phyloP scores from a whole-genome alignment of 53 echinoderm and acorn worm species.

The Holothuria scabra region DNA sequence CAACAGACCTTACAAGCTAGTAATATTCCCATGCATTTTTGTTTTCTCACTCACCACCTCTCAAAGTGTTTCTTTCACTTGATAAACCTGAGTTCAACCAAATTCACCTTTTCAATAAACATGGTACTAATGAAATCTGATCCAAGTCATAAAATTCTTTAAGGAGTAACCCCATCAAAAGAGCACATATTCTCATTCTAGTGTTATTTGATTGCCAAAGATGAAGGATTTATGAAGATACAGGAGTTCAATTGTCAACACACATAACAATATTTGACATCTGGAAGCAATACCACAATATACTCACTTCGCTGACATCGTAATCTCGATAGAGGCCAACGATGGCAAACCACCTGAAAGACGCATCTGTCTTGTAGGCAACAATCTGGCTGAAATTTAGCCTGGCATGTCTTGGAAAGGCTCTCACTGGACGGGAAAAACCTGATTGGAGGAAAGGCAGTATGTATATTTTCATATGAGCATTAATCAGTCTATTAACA shows the following conservation, averaged over 20 bases:
- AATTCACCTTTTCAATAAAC: too few relatives aligned
- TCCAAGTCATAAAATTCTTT: too few relatives aligned
- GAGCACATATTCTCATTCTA: too few relatives aligned
- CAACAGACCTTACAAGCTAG: too few relatives aligned
- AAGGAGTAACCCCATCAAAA: too few relatives aligned
- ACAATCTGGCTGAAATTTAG: slow-evolving; percentile 92
- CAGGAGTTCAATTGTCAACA: background rate
- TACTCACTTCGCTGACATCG: slow-evolving; percentile 59
- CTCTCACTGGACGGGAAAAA: slow-evolving; percentile 74
- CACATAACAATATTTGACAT: background rate
- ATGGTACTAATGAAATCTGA: too few relatives aligned
- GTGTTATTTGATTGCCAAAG: too few relatives aligned
- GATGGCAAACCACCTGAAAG: slow-evolving; percentile 89
- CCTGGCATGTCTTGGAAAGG: slow-evolving; percentile 74
- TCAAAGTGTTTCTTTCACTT: too few relatives aligned
- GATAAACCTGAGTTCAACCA: too few relatives aligned
- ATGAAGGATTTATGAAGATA: too few relatives aligned
- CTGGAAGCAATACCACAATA: background rate
- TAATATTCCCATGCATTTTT: too few relatives aligned
- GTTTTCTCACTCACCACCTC: too few relatives aligned
- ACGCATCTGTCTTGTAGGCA: slow-evolving; percentile 89
- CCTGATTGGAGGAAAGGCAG: slow-evolving; percentile 42
- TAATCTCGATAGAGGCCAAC: slow-evolving; percentile 88
- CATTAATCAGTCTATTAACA: background rate
- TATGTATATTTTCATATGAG: background rate